phyloP scores from a whole-genome alignment of 2,797 vertebrate species.

The Rhodeus uyekii region DNA sequence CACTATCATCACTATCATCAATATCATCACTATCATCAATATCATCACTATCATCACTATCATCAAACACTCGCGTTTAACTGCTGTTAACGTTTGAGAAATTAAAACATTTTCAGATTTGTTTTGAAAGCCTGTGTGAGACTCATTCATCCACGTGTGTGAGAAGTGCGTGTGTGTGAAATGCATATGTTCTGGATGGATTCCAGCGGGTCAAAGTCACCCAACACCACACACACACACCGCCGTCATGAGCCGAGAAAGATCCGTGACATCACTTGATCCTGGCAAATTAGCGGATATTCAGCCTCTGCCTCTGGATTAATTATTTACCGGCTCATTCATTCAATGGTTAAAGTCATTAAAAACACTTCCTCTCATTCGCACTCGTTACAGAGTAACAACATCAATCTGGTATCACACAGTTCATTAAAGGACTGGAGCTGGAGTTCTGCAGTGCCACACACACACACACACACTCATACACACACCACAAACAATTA shows the following conservation, averaged over 20 bases:
- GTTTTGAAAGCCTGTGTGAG: too few relatives aligned
- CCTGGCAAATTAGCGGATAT: slow-evolving; percentile 29
- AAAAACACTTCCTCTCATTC: background rate
- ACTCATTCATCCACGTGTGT: too few relatives aligned
- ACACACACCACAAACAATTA: background rate
- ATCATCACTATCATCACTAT: too few relatives aligned
- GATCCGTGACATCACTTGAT: slow-evolving; percentile 64
- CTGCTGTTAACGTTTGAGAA: too few relatives aligned
- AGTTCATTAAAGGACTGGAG: too few relatives aligned
- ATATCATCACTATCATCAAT: too few relatives aligned
- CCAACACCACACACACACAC: slow-evolving; percentile 39
- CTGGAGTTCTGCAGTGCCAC: too few relatives aligned
- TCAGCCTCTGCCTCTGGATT: background rate
- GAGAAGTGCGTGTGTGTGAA: too few relatives aligned
- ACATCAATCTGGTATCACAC: background rate
- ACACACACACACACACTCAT: too few relatives aligned
- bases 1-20: too few relatives aligned
- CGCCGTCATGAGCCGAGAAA: slow-evolving; percentile 61
- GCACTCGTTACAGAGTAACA: background rate
- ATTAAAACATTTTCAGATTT: too few relatives aligned
- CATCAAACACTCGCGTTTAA: too few relatives aligned
- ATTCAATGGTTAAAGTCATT: background rate
- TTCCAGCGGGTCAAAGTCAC: slow-evolving; percentile 38
- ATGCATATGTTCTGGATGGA: slow-evolving; percentile 9
- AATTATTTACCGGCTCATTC: slow-evolving; percentile 19